A percentile compares a stretch with the other conserved stretches of the same genome.
These are phyloP conservation scores for Palloptera scutellata DNA, from an alignment of 2,888 invertebrate genomes.

Conservation along the genomic window DNA sequence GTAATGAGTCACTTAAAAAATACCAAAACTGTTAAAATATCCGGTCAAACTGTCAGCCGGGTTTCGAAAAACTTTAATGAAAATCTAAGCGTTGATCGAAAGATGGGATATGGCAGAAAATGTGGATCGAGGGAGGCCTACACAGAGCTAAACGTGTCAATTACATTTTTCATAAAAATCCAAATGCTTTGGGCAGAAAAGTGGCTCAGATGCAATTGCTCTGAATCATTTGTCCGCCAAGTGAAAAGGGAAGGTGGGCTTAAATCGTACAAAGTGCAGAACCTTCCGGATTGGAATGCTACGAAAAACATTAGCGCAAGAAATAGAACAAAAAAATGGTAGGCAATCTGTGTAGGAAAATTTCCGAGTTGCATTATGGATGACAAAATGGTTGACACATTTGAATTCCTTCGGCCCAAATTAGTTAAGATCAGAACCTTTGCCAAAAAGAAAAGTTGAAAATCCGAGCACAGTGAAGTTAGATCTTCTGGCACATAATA, in stretches of 20 bases:
- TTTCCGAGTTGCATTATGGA: neutral
- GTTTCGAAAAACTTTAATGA: conserved; percentile 2
- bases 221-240: neutral
- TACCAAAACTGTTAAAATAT: neutral
- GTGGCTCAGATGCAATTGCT: neutral
- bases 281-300: neutral
- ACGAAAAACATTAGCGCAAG: neutral
- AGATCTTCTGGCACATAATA: too few species aligned
- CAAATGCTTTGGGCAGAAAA: neutral
- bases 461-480: too few species aligned
- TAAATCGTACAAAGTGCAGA: neutral
- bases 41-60: neutral
- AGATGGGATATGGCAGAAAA: neutral
- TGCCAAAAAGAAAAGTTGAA: too few species aligned
- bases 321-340: neutral
- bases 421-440: too few species aligned
- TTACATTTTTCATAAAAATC: neutral
- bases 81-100: neutral
- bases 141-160: neutral
- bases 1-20: neutral
- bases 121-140: neutral
- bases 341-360: neutral
- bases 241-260: neutral
- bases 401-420: too few species aligned
- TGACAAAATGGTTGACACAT: too few species aligned